Evolutionary conservation across 2,888 invertebrate genomes (phyloP).

Genomic region (Aporophyla nigra): DNA sequence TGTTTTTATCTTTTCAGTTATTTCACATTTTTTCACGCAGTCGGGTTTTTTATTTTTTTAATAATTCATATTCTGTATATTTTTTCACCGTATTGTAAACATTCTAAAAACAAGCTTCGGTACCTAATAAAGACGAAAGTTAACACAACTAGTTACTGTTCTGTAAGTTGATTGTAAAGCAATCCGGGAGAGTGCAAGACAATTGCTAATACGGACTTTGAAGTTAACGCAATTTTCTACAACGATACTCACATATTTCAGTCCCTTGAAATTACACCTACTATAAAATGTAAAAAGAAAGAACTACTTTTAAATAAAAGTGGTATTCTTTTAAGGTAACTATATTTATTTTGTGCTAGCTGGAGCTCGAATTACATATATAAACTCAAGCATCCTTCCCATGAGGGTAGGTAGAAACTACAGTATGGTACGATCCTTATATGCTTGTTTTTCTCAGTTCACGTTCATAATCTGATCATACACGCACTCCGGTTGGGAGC

Average conservation of each 20-base stretch:
- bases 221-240: slow-evolving; percentile 46
- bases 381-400: no score
- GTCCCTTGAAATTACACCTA: slow-evolving; percentile 17
- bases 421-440: no score
- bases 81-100: background rate
- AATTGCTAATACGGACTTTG: slow-evolving; percentile 50
- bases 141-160: slow-evolving; percentile 16
- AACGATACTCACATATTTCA: slow-evolving; percentile 10
- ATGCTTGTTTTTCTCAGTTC: no score
- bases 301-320: background rate
- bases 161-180: slow-evolving; percentile 47
- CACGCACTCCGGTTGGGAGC: no score
- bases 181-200: slow-evolving; percentile 56
- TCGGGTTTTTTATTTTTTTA: no score
- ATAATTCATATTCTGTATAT: no score
- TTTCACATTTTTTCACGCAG: no score
- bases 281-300: slow-evolving; percentile 18
- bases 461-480: no score
- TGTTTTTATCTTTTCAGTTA: no score
- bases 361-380: background rate
- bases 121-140: slow-evolving; percentile 8
- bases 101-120: background rate
- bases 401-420: no score
- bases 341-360: background rate
- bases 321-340: background rate